Conservation (phyloP, 1,140 invertebrate genomes). For the Nephotettix cincticeps region DNA sequence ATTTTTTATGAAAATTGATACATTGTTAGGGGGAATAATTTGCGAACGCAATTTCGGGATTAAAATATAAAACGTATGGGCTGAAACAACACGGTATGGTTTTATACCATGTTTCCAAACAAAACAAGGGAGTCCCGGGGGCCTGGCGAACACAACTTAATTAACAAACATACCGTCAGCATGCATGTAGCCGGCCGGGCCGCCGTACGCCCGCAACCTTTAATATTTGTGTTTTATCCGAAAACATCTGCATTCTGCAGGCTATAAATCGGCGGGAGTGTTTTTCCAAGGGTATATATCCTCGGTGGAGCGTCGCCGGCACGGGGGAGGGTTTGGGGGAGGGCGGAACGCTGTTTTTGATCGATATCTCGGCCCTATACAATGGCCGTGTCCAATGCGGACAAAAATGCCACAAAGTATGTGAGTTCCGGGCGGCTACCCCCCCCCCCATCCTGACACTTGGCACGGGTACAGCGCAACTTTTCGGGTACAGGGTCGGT, state of each 20-base stretch:
- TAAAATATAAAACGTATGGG: too few species aligned
- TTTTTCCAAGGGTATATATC: slow-evolving; percentile 8
- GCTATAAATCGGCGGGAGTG: neutral
- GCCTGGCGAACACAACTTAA: neutral
- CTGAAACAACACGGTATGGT: too few species aligned
- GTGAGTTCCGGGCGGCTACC: neutral
- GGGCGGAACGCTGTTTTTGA: slow-evolving; percentile 4
- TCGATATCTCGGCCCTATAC: slow-evolving; percentile 1
- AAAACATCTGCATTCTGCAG: slow-evolving; percentile 14
- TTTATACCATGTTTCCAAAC: too few species aligned
- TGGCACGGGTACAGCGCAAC: neutral
- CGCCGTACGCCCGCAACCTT: neutral
- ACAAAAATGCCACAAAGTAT: slow-evolving; percentile 12
- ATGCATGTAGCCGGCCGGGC: too few species aligned
- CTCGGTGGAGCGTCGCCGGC: neutral
- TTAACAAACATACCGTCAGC: neutral
- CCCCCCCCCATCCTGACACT: neutral
- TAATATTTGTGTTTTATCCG: slow-evolving; percentile 6
- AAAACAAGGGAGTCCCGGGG: too few species aligned
- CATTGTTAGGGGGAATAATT: too few species aligned
- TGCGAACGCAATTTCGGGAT: too few species aligned
- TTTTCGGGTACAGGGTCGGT: neutral
- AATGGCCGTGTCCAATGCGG: slow-evolving; percentile 8
- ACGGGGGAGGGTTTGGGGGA: neutral
- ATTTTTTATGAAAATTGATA: too few species aligned